These are phyloP conservation scores for Chrysemys picta DNA, from an alignment of 2,113 vertebrate genomes.

Conservation along the genomic window DNA sequence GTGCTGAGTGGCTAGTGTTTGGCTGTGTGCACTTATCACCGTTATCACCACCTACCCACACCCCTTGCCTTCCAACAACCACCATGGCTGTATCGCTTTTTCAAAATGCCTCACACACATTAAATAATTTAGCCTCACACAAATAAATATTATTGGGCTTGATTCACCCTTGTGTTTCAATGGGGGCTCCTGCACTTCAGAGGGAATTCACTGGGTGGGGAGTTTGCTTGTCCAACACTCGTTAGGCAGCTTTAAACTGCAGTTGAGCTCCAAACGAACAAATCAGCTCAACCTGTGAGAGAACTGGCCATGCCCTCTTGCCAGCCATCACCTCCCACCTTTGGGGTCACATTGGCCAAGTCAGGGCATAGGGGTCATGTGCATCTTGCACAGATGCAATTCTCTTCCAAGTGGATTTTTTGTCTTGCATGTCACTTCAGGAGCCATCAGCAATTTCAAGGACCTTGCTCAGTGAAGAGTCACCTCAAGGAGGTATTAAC, in stretches of 20 bases:
- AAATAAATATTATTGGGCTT: neutral
- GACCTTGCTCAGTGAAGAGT: neutral
- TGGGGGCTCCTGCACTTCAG: neutral
- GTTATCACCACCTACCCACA: neutral
- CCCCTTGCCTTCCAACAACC: neutral
- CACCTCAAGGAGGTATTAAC: neutral
- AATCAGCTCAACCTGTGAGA: neutral
- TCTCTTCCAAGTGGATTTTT: neutral
- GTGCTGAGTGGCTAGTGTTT: neutral
- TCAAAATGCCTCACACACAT: neutral
- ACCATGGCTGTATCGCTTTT: neutral
- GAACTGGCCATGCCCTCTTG: neutral
- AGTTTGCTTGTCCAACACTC: neutral
- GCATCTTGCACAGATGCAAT: neutral
- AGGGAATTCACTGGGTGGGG: neutral
- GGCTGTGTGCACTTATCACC: neutral
- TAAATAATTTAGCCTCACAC: neutral
- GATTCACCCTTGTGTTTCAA: neutral
- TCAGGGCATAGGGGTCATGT: too few relatives aligned
- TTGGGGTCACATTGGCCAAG: neutral
- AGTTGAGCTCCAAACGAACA: neutral
- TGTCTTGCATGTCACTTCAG: neutral
- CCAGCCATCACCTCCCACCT: neutral
- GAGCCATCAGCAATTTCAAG: neutral
- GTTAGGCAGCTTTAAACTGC: neutral